A percentile compares a stretch with the other conserved stretches of the same genome.
phyloP scores from a whole-genome alignment of 1,140 invertebrate species.

The Drosophila kepulauana region DNA sequence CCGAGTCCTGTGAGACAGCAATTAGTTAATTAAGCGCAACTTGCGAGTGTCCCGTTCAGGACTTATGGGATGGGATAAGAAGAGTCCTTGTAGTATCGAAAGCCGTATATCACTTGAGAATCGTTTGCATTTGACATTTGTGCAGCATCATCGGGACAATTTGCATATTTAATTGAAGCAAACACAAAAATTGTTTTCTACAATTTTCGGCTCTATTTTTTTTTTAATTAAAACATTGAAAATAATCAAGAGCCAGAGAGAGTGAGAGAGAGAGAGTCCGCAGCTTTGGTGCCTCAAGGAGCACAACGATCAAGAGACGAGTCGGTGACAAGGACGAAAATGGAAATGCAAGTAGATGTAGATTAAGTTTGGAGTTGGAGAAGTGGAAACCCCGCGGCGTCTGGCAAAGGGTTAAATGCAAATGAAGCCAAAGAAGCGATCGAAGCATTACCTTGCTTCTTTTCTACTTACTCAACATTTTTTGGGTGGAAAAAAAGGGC shows the following conservation, averaged over 20 bases:
- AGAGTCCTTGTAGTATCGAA: slow-evolving; percentile 18
- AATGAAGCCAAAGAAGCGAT: slow-evolving; percentile 49
- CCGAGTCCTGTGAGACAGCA: slow-evolving; percentile 28
- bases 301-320: background rate
- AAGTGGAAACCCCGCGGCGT: slow-evolving; percentile 31
- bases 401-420: slow-evolving; percentile 66
- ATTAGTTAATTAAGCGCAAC: slow-evolving; percentile 76
- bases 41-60: slow-evolving; percentile 58
- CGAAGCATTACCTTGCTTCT: slow-evolving; percentile 19
- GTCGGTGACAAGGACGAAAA: slow-evolving; percentile 10
- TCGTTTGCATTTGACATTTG: slow-evolving; percentile 60
- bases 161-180: slow-evolving; percentile 80
- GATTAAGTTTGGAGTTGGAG: no score
- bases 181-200: slow-evolving; percentile 24
- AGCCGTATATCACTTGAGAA: slow-evolving; percentile 50
- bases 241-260: slow-evolving; percentile 5
- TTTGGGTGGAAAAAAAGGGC: slow-evolving; percentile 7
- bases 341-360: slow-evolving; percentile 12
- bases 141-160: slow-evolving; percentile 72
- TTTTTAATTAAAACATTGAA: slow-evolving; percentile 61
- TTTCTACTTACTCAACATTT: background rate
- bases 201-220: slow-evolving; percentile 29
- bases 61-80: background rate
- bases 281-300: slow-evolving; percentile 4
- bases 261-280: background rate